A percentile compares a stretch with the other conserved stretches of the same genome.
These are phyloP conservation scores for Pseudochaenichthys georgianus DNA, from an alignment of 2,797 vertebrate genomes.

Conservation along the genomic window DNA sequence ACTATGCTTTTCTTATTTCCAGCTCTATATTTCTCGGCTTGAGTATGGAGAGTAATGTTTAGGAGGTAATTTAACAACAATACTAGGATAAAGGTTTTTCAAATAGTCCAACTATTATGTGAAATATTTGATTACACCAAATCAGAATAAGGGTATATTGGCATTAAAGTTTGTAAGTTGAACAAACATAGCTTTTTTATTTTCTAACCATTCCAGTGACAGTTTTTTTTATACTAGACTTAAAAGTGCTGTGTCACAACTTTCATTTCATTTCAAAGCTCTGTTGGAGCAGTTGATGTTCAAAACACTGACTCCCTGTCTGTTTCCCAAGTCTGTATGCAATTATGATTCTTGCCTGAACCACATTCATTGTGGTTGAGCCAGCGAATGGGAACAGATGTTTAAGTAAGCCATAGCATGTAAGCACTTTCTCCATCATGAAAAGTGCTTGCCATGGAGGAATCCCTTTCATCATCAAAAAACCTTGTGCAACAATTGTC, in stretches of 20 bases:
- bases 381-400: conserved; percentile 77
- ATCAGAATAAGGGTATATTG: background rate
- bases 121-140: no score
- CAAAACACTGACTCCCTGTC: conserved; percentile 48
- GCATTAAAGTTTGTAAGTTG: background rate
- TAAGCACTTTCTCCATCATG: conserved; percentile 76
- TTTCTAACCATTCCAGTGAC: background rate
- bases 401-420: conserved; percentile 67
- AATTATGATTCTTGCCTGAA: conserved; percentile 77
- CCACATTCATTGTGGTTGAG: conserved; percentile 74
- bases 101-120: no score
- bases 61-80: conserved; percentile 26
- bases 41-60: conserved; percentile 9
- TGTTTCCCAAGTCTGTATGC: conserved; percentile 66
- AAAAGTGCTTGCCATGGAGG: conserved; percentile 62
- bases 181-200: background rate
- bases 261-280: conserved; percentile 36
- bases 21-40: conserved; percentile 3
- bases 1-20: background rate
- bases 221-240: conserved; percentile 19
- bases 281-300: conserved; percentile 31
- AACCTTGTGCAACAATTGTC: conserved; percentile 55
- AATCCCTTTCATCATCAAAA: conserved; percentile 73
- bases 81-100: background rate
- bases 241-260: conserved; percentile 50